These are phyloP conservation scores for Synaphobranchus kaupii DNA, from an alignment of 2,797 vertebrate species.

Conservation along the genomic window DNA sequence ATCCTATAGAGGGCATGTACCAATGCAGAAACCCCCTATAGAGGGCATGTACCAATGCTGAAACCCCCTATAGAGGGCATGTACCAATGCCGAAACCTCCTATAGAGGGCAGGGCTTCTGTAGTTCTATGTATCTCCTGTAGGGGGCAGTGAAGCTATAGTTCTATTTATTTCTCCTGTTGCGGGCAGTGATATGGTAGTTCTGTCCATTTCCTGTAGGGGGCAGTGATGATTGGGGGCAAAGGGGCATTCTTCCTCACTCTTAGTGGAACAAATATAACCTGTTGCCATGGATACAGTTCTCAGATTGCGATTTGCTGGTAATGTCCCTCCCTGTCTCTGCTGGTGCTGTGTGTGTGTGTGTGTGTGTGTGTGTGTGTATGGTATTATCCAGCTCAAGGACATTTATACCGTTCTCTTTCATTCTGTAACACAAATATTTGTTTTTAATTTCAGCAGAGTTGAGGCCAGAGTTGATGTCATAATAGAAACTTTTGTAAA, in stretches of 20 bases:
- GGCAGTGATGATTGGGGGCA: not conserved
- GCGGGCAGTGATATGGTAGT: not conserved
- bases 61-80: no score
- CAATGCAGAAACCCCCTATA: no score
- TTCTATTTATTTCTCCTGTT: not conserved
- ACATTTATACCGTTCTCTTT: no score
- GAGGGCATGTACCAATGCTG: no score
- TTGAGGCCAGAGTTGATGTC: no score
- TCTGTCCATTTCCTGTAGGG: not conserved
- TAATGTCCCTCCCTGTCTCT: constrained; percentile 38
- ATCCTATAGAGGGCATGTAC: no score
- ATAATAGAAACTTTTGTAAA: no score
- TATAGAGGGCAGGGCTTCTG: not conserved
- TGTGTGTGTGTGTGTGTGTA: constrained; percentile 21
- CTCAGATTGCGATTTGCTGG: constrained; percentile 64
- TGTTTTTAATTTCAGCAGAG: not conserved
- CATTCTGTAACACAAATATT: no score
- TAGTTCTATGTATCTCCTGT: not conserved
- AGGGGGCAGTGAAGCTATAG: not conserved
- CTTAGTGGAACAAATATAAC: constrained; percentile 48
- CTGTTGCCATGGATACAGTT: constrained; percentile 72
- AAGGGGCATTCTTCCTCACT: constrained; percentile 18
- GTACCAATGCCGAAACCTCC: no score
- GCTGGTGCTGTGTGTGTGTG: constrained; percentile 24
- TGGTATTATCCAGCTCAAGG: not conserved